phyloP scores from a whole-genome alignment of 2,888 invertebrate genomes.

The Ectemnius continuus region DNA sequence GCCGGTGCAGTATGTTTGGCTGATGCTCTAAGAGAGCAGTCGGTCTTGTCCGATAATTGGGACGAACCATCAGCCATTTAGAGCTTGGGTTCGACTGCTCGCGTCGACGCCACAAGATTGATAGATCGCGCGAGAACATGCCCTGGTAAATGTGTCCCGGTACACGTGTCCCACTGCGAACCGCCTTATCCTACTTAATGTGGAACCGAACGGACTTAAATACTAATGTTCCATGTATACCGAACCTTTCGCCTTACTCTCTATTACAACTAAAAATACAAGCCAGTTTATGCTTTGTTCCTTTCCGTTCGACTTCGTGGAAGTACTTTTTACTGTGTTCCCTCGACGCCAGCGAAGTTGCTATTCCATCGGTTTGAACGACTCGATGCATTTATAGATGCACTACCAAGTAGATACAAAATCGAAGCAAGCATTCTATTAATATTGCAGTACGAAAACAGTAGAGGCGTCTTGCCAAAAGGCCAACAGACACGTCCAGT shows the following conservation, averaged over 20 bases:
- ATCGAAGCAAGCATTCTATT: too few species aligned
- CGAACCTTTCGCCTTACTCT: constrained; percentile 5
- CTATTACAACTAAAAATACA: constrained; percentile 44
- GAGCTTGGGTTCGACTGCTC: background rate
- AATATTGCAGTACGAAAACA: too few species aligned
- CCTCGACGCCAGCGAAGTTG: background rate
- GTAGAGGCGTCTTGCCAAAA: too few species aligned
- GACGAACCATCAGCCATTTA: background rate
- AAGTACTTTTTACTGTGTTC: constrained; percentile 2
- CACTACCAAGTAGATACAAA: background rate
- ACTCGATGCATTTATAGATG: background rate
- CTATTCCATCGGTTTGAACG: background rate
- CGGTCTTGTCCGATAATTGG: constrained; percentile 1
- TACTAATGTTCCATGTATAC: too few species aligned
- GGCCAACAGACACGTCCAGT: too few species aligned
- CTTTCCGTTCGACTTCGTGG: too few species aligned
- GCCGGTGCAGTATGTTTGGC: background rate
- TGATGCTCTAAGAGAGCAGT: background rate
- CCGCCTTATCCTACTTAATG: too few species aligned
- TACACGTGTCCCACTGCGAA: too few species aligned
- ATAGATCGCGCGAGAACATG: background rate
- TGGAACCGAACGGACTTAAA: too few species aligned
- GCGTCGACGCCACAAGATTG: background rate
- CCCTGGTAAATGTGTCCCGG: too few species aligned
- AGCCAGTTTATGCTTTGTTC: background rate